A percentile compares a stretch with the other conserved stretches of the same genome.
Conservation (phyloP, 2,113 vertebrate species). For the Tringa solitaria region DNA sequence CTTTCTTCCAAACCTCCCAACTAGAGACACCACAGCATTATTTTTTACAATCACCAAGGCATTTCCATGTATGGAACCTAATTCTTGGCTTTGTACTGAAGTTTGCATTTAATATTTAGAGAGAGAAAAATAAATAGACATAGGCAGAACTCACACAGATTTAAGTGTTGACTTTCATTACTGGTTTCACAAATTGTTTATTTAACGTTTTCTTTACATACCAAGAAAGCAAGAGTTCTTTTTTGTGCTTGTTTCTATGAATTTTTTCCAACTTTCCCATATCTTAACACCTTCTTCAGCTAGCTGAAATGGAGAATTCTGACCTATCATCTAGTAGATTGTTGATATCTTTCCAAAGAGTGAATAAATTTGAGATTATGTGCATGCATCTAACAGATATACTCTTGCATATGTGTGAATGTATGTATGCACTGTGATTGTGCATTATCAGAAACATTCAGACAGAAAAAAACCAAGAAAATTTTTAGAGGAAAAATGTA, state of each 20-base stretch:
- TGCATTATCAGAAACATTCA: not conserved
- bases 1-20: conserved; percentile 63
- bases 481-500: not conserved
- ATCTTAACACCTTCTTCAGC: not conserved
- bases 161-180: conserved; percentile 53
- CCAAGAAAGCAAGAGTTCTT: conserved; percentile 10
- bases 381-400: not conserved
- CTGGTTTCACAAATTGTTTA: conserved; percentile 1
- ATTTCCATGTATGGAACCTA: conserved; percentile 52
- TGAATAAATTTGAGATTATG: not conserved
- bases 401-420: not conserved
- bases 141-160: conserved; percentile 38
- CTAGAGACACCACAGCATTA: conserved; percentile 53
- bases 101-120: conserved; percentile 62
- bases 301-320: not conserved
- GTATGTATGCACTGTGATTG: not conserved
- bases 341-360: not conserved
- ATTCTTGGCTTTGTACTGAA: conserved; percentile 59
- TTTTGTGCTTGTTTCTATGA: not conserved
- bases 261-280: not conserved
- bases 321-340: not conserved
- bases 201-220: conserved; percentile 31
- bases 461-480: not conserved
- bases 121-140: conserved; percentile 62
- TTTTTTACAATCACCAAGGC: conserved; percentile 41